Evolutionary conservation across 2,113 vertebrate genomes (phyloP).

Genomic region (Geococcyx californianus): DNA sequence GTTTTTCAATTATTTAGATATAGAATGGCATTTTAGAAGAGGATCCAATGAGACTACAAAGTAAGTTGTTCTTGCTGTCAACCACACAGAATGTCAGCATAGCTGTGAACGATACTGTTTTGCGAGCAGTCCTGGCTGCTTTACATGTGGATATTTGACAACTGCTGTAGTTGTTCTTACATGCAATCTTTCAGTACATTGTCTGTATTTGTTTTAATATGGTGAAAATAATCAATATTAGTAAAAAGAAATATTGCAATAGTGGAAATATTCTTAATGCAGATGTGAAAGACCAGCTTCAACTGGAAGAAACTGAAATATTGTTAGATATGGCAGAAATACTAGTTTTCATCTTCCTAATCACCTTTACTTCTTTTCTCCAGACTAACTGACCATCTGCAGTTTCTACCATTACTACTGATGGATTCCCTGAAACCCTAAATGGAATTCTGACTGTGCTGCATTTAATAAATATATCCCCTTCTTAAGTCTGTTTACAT

Average conservation of each 20-base stretch:
- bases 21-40: not conserved
- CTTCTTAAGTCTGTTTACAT: not conserved
- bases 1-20: not conserved
- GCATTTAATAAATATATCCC: not conserved
- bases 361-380: not conserved
- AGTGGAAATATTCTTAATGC: not conserved
- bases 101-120: not conserved
- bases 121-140: not conserved
- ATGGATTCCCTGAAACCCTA: not conserved
- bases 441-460: not conserved
- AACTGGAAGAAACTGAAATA: not conserved
- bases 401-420: not conserved
- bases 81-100: rapidly evolving
- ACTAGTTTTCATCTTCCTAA: rapidly evolving
- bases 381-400: not conserved
- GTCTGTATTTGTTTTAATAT: not conserved
- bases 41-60: not conserved
- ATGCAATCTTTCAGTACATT: not conserved
- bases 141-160: not conserved
- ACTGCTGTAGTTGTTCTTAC: not conserved
- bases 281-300: not conserved
- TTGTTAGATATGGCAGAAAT: not conserved
- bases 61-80: not conserved
- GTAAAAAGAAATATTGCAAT: not conserved
- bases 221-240: not conserved